A percentile compares a stretch with the other conserved stretches of the same genome.
Conservation (phyloP, 2,888 invertebrate genomes). For the Isotomurus palustris region DNA sequence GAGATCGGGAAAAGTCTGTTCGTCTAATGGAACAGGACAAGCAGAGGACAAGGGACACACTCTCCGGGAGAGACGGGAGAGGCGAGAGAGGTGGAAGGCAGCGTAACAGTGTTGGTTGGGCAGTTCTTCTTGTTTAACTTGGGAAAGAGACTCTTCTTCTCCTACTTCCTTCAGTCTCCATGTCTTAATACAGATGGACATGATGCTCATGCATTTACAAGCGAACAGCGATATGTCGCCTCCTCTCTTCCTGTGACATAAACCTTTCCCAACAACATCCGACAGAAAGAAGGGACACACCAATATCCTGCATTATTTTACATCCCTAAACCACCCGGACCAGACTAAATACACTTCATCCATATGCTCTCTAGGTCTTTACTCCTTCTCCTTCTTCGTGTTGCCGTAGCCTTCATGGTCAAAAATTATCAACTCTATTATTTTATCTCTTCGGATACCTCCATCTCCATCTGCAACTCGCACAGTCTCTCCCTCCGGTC, state of each 20-base stretch:
- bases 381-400: not conserved
- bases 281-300: slow-evolving; percentile 3
- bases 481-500: no score
- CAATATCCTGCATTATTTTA: not conserved
- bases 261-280: slow-evolving; percentile 7
- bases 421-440: slow-evolving; percentile 12
- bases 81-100: not conserved
- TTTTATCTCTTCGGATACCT: slow-evolving; percentile 11
- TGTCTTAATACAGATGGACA: slow-evolving; percentile 4
- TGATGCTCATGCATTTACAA: slow-evolving; percentile 3
- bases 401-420: not conserved
- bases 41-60: slow-evolving; percentile 39
- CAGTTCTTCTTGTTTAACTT: not conserved
- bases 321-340: not conserved
- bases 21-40: slow-evolving; percentile 46
- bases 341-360: not conserved
- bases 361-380: no score
- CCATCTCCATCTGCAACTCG: no score
- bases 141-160: slow-evolving; percentile 20
- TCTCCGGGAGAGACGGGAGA: no score
- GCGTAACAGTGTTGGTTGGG: no score
- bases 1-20: slow-evolving; percentile 41
- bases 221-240: not conserved
- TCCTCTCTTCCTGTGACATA: slow-evolving; percentile 1
- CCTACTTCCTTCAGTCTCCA: slow-evolving; percentile 4